Base-by-base conservation (phyloP, 2,888 invertebrate genomes). In the Aphodius sticticus region DNA sequence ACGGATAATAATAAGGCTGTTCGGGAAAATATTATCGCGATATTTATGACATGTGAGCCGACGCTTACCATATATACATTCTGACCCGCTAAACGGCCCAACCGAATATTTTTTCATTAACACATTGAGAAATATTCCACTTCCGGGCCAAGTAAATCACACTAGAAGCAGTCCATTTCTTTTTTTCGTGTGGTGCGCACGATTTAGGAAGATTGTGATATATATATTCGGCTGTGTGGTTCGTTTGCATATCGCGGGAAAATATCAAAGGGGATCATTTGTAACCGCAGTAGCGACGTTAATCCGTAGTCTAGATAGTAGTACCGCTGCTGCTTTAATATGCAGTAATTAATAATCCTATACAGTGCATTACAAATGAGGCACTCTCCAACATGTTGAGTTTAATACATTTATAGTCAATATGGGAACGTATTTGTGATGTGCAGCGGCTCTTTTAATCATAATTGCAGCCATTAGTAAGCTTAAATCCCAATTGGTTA, bases 1-100 rank as follows among this genome's bases (percentile, higher is more conserved):
- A 53, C 53, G 53, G 53, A 53, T 53, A 53, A 53, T 53, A 53
- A 53, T 53, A 53, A 53, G 53, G 53, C 53, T 53, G 53, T 53
- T 53, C 53, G 53, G 53, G 53, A 53, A 53, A 53, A 53, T 53
- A 53, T 53, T 53, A 53, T 53, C 53, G 53, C 53, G 53, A 53
- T 53, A 53, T 53, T 53, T 53, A 53, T 53, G 53, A 53, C 53
- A 53, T 53, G 53, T 53, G 53, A 53, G 53, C 53, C 53, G 53
- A 53, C 53, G 53, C 53, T 53, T 53, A 53, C 53, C 53, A 12
- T 2, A 53, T 53, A 53, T 53, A 53, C 12, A 53, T 53, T 53
- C 53, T 1, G 53, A 12, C 12, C 12, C 53, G 53, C 53, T 53
- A 53, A 53, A 53, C 53, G 53, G 53, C 3, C 12, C 53, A 53